Percentiles rank a stretch among this genome's conserved stretches.
phyloP scores from a whole-genome alignment of 2,113 vertebrate species.

The Pachyramphus minor region DNA sequence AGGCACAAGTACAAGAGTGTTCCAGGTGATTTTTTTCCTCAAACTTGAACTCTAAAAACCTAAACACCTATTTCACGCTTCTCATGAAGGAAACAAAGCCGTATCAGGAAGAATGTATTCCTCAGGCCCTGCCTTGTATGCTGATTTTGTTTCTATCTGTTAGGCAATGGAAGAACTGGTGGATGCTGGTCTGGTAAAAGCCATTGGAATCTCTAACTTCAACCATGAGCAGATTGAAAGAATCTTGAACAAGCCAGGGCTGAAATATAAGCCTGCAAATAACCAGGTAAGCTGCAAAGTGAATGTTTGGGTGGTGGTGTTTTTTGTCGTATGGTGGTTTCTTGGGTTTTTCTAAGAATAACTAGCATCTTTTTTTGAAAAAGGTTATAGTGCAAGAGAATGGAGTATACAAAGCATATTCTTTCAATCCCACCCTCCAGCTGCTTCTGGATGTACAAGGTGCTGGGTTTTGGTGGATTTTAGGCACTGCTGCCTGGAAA shows the following conservation, averaged over 20 bases:
- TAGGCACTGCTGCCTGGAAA: background rate
- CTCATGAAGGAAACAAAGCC: background rate
- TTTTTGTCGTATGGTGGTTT: background rate
- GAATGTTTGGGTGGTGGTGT: background rate
- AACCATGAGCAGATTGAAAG: conserved; percentile 85
- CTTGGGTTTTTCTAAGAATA: background rate
- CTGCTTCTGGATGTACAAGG: background rate
- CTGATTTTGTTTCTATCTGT: background rate
- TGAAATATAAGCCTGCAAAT: conserved; percentile 87
- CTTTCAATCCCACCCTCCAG: background rate
- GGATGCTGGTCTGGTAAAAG: conserved; percentile 86
- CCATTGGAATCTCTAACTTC: conserved; percentile 92
- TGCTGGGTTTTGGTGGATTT: background rate
- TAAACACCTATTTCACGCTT: background rate
- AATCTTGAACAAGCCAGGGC: conserved; percentile 86
- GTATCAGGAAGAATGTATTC: background rate
- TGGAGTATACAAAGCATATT: background rate
- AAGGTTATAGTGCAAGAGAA: background rate
- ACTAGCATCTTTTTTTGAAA: background rate
- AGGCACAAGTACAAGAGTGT: background rate
- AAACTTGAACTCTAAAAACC: background rate
- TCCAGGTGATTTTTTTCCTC: background rate
- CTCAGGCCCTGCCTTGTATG: background rate
- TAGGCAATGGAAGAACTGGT: conserved; percentile 92
- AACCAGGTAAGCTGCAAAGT: conserved; percentile 79